A percentile compares a stretch with the other conserved stretches of the same genome.
phyloP scores from a whole-genome alignment of 2,797 vertebrate species.

The Gobio occitaniae region DNA sequence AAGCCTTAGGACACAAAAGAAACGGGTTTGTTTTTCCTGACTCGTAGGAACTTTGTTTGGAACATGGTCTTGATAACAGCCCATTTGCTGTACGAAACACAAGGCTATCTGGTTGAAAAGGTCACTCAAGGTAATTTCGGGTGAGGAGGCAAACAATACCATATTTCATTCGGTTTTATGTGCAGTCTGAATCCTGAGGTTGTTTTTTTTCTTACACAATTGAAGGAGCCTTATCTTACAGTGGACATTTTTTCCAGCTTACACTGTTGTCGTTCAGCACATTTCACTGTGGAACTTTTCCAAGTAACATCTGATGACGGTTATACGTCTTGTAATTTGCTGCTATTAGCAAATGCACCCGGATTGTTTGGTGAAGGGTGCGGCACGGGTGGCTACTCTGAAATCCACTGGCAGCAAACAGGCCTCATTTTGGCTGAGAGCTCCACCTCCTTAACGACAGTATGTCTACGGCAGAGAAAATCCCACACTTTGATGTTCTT shows the following conservation, averaged over 20 bases:
- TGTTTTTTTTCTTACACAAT: background rate
- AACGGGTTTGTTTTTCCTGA: conserved; percentile 52
- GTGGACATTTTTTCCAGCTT: background rate
- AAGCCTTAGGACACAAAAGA: conserved; percentile 43
- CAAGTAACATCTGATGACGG: conserved; percentile 15
- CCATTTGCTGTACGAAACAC: conserved; percentile 45
- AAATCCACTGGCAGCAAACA: conserved; percentile 53
- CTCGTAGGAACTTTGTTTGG: conserved; percentile 38
- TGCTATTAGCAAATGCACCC: conserved; percentile 47
- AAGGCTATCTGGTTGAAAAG: conserved; percentile 45
- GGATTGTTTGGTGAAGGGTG: conserved; percentile 53
- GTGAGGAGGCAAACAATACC: conserved; percentile 32
- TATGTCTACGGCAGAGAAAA: conserved; percentile 67
- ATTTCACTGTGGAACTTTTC: conserved; percentile 6
- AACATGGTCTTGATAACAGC: conserved; percentile 42
- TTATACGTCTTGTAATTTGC: conserved; percentile 48
- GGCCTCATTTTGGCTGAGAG: conserved; percentile 67
- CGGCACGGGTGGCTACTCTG: conserved; percentile 49
- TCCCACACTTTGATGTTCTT: conserved; percentile 67
- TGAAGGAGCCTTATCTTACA: conserved; percentile 13
- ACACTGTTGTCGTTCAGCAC: background rate
- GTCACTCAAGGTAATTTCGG: conserved; percentile 44
- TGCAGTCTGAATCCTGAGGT: conserved; percentile 14
- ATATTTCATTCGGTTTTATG: conserved; percentile 40
- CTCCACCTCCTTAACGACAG: conserved; percentile 70